Evolutionary conservation across 2,113 vertebrate genomes (phyloP), one percentile per base, ranked within the genome.

Genomic region (Cephalopterus ornatus): DNA sequence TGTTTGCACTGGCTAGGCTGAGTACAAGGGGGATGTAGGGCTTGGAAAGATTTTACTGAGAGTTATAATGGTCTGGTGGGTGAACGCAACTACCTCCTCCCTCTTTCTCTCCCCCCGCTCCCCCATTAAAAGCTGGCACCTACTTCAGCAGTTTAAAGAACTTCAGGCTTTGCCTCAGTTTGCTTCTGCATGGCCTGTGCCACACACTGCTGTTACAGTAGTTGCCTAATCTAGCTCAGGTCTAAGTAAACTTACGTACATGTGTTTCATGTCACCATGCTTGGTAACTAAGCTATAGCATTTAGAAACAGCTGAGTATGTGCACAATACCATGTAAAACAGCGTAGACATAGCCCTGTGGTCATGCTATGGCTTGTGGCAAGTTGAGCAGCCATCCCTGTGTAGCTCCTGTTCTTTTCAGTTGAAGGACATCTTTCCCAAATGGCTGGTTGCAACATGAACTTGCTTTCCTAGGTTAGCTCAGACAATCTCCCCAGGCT

Each of bases 351-450:
- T 9, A 42, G 27, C 10, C 44, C 35, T 30, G 17, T 14, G 20
- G 4, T 12, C 44, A 2, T 17, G 3, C 35, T 14, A 1, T 8
- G 28, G n/a, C 50, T 65, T 42, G 30, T 30, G 59, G 67, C 28
- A n/a, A 63, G 22, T 11, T 63, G 28, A 76, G 63, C 72, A 49
- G 32, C 53, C 53, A 28, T 53, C n/a, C 42, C 58, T 3, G 0
- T 5, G 16, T 20, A 53, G 22, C 14, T 72, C 14, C 42, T 35
- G 4, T 16, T 72, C 42, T 27, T 61, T 18, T 18, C 50, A 49
- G 17, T 33, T 71, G 32, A 20, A 76, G 46, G 32, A 35, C 0
- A 0, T 14, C 26, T 59, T 9, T 20, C 28, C 68, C 2, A 0
- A 59, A 55, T 12, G 14, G 6, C 53, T 26, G 1, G 16, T n/a